These are phyloP conservation scores for Chloroceryle aenea DNA, from an alignment of 2,113 vertebrate genomes.

Conservation along the genomic window DNA sequence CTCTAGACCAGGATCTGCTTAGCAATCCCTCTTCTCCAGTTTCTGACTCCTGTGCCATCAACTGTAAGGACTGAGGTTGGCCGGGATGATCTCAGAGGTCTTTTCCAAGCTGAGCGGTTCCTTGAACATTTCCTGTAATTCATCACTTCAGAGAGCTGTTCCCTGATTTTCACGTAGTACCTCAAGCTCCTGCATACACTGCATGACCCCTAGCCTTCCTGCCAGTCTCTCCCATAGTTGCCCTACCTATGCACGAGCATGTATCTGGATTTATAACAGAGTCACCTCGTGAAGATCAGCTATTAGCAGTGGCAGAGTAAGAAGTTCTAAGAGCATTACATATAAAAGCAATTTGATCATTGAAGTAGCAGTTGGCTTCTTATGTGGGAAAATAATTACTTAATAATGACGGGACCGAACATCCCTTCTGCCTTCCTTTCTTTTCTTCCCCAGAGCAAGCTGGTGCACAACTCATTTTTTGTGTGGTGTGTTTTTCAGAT, in stretches of 20 bases:
- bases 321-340: background rate
- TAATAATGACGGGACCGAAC: background rate
- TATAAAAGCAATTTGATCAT: background rate
- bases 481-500: conserved; percentile 81
- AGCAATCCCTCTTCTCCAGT: background rate
- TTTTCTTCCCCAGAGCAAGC: background rate
- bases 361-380: background rate
- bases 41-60: background rate
- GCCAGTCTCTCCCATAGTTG: background rate
- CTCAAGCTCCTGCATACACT: background rate
- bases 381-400: background rate
- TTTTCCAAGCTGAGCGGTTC: background rate
- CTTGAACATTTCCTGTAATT: background rate
- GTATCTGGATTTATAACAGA: background rate
- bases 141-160: background rate
- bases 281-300: background rate
- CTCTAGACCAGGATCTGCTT: background rate
- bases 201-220: background rate
- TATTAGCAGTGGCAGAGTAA: background rate
- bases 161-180: background rate
- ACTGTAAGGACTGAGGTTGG: background rate
- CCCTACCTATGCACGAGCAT: background rate
- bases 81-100: no score
- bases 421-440: background rate
- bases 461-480: conserved; percentile 39